phyloP scores from a whole-genome alignment of 2,113 vertebrate species.

The Sterna hirundo region DNA sequence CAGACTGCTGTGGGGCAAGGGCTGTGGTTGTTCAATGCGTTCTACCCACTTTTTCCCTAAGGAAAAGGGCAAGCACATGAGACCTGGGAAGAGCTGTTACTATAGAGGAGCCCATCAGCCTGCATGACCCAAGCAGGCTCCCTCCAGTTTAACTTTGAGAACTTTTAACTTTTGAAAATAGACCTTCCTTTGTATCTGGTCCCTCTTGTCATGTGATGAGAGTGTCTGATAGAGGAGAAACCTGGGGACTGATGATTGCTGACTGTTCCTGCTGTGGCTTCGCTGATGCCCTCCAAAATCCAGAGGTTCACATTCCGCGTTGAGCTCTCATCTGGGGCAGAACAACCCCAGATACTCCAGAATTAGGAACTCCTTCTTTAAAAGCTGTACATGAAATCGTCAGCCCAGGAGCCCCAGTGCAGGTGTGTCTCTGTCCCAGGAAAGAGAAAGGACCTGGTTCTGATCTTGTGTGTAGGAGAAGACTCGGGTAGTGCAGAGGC shows the following conservation, averaged over 20 bases:
- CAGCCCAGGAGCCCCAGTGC: neutral
- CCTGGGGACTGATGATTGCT: neutral
- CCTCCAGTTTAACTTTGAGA: neutral
- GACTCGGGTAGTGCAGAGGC: neutral
- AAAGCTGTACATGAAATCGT: neutral
- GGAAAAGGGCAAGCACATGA: neutral
- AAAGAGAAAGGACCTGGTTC: neutral
- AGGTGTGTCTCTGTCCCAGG: neutral
- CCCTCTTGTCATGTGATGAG: neutral
- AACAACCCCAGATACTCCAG: neutral
- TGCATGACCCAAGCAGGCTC: neutral
- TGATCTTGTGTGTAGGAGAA: neutral
- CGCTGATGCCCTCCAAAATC: neutral
- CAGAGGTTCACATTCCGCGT: rapidly evolving
- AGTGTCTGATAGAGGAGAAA: neutral
- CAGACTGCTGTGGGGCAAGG: neutral
- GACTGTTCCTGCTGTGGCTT: neutral
- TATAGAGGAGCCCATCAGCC: neutral
- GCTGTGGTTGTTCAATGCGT: neutral
- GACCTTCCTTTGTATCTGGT: neutral
- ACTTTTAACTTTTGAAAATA: neutral
- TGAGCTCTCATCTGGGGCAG: neutral
- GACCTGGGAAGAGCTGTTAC: neutral
- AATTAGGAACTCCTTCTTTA: neutral
- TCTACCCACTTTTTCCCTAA: neutral